phyloP scores from a whole-genome alignment of 2,888 invertebrate genomes.

The Spilarctia lutea region DNA sequence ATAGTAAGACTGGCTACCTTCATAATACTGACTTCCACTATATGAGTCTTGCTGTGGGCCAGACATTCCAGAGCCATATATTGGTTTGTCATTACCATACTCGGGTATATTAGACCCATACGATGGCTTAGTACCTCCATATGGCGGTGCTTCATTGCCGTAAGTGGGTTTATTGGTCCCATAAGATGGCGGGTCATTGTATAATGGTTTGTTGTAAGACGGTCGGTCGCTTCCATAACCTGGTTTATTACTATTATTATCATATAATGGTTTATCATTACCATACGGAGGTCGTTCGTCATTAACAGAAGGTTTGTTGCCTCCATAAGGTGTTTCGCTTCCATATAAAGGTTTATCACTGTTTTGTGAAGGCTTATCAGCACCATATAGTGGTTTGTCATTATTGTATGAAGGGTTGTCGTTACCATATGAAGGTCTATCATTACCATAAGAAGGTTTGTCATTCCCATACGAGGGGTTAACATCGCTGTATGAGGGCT shows the following conservation, averaged over 20 bases:
- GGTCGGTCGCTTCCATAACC: slow-evolving; percentile 27
- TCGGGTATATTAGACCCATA: not conserved
- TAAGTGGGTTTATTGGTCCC: slow-evolving; percentile 28
- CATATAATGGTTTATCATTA: slow-evolving; percentile 16
- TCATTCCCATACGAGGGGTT: slow-evolving; percentile 28
- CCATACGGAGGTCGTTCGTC: slow-evolving; percentile 26
- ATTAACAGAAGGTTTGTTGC: slow-evolving; percentile 31
- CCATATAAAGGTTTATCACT: slow-evolving; percentile 37
- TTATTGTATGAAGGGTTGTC: slow-evolving; percentile 32
- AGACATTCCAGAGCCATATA: slow-evolving; percentile 10
- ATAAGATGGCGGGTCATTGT: slow-evolving; percentile 31
- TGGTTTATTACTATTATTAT: slow-evolving; percentile 32
- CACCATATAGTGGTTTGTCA: slow-evolving; percentile 29
- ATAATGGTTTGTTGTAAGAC: slow-evolving; percentile 27
- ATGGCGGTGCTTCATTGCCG: slow-evolving; percentile 19
- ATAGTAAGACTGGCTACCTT: slow-evolving; percentile 13
- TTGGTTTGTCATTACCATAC: not conserved
- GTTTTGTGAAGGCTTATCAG: slow-evolving; percentile 34
- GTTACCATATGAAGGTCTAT: slow-evolving; percentile 34
- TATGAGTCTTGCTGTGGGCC: slow-evolving; percentile 8
- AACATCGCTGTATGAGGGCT: slow-evolving; percentile 7
- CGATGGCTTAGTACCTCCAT: slow-evolving; percentile 18
- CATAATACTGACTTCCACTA: slow-evolving; percentile 22
- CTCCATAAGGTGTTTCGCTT: slow-evolving; percentile 34
- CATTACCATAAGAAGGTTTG: slow-evolving; percentile 31